phyloP scores from a whole-genome alignment of 2,797 vertebrate species.

The Lacerta bilineata region DNA sequence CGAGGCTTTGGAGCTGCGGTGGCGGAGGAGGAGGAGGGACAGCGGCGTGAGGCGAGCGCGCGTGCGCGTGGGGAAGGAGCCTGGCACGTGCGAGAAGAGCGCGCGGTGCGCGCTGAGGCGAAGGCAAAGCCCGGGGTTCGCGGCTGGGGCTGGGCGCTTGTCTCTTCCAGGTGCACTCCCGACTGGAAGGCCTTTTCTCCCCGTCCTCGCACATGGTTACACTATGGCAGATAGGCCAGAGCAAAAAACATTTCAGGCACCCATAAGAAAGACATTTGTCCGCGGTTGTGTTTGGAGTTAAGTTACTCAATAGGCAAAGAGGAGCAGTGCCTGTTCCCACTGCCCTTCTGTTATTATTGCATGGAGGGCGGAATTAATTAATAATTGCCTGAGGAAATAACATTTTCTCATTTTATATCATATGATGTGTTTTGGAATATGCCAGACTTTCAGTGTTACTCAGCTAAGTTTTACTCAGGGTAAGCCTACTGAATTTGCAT shows the following conservation, averaged over 20 bases:
- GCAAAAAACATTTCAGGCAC: background rate
- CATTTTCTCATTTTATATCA: no score
- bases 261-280: background rate
- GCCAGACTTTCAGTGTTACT: no score
- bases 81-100: background rate
- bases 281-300: background rate
- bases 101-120: no score
- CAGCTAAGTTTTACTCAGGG: no score
- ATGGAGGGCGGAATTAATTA: no score
- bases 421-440: no score
- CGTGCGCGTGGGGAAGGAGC: constrained; percentile 9
- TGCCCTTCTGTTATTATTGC: no score
- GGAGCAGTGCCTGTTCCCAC: background rate
- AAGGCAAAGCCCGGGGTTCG: no score
- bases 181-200: background rate
- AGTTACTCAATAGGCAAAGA: background rate
- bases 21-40: background rate
- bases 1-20: background rate
- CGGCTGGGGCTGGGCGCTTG: background rate
- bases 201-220: background rate
- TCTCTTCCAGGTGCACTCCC: background rate
- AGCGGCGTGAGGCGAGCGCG: background rate
- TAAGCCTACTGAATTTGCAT: no score
- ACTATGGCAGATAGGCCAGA: background rate
- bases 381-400: no score